These are phyloP conservation scores for Proterorhinus semilunaris DNA, from an alignment of 2,113 vertebrate genomes.

Conservation along the genomic window DNA sequence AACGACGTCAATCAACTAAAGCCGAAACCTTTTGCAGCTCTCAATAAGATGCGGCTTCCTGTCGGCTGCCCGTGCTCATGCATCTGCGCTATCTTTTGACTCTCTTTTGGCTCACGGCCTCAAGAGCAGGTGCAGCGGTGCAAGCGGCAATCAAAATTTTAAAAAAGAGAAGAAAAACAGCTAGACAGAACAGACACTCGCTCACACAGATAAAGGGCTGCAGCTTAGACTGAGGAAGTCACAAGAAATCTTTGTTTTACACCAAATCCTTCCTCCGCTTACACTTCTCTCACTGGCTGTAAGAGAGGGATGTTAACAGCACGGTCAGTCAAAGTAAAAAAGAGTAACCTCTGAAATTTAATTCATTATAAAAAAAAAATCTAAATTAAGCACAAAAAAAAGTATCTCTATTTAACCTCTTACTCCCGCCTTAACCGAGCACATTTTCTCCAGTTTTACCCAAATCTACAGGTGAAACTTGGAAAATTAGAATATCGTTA, in stretches of 20 bases:
- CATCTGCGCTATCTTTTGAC: conserved; percentile 32
- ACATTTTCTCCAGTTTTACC: too few species aligned
- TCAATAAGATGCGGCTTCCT: conserved; percentile 57
- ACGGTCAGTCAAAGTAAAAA: not conserved
- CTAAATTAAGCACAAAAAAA: too few species aligned
- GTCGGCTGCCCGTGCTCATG: conserved; percentile 45
- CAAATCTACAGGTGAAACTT: too few species aligned
- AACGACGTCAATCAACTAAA: conserved; percentile 48
- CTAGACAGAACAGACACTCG: not conserved
- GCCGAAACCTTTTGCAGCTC: conserved; percentile 34
- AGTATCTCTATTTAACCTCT: too few species aligned
- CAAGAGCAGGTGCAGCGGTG: conserved; percentile 65
- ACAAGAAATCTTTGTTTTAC: conserved; percentile 47
- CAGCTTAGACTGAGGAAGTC: conserved; percentile 52
- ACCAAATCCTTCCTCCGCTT: conserved; percentile 14
- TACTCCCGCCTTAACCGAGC: too few species aligned
- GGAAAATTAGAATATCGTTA: too few species aligned
- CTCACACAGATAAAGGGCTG: conserved; percentile 18
- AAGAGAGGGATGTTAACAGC: not conserved
- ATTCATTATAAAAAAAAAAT: too few species aligned
- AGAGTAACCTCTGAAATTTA: too few species aligned
- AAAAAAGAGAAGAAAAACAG: not conserved
- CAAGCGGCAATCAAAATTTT: conserved; percentile 32
- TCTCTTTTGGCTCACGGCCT: conserved; percentile 41
- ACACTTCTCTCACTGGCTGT: conserved; percentile 9